Evolutionary conservation across 2,888 invertebrate genomes (phyloP), one percentile per base, ranked within the genome.

Genomic region (Heliconius aoede): DNA sequence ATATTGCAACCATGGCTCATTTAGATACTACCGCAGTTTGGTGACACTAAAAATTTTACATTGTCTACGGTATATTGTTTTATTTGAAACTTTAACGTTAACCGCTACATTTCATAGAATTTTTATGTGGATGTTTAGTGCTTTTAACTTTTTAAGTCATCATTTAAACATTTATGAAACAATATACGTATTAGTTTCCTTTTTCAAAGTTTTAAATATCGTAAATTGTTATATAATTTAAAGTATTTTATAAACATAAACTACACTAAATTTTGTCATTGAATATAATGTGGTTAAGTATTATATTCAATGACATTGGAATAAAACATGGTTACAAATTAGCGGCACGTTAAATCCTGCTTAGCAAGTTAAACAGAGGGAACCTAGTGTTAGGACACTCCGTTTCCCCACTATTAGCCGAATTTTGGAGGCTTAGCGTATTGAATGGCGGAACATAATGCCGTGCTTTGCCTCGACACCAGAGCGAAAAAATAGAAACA

Each of bases 1-100:
- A 86, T 88, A 88, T 89, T 89, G 88, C 86, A 86, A 87, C 88
- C 86, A 83, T 86, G 86, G 83, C 86, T 90, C 87, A 90, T 91
- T 85, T 84, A 78, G 82, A 86, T 82, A 86, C 86, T 88, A 91
- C 91, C 89, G 88, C 91, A 89, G 86, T 84, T 83, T 85, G 84
- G 82, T 82, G 82, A 83, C 79, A 83, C 81, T 84, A 83, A 83
- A 84, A 84, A 61, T 30, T 82, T 80, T 80, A 40, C 71, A 67
- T 74, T 84, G 83, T 84, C 80, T 84, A 84, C 86, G 28, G 21
- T 60, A 65, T 74, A 61, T 82, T 82, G 81, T 82, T 79, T 79
- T 76, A 81, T 80, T 80, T 80, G 82, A 75, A 78, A 81, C 80
- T 80, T 82, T 81, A 80, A 79, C 80, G 74, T 46, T 40, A 67